Percentiles rank a stretch among this genome's conserved stretches.
Evolutionary conservation across 2,888 invertebrate genomes (phyloP).

Genomic region (Brachyptera risi): DNA sequence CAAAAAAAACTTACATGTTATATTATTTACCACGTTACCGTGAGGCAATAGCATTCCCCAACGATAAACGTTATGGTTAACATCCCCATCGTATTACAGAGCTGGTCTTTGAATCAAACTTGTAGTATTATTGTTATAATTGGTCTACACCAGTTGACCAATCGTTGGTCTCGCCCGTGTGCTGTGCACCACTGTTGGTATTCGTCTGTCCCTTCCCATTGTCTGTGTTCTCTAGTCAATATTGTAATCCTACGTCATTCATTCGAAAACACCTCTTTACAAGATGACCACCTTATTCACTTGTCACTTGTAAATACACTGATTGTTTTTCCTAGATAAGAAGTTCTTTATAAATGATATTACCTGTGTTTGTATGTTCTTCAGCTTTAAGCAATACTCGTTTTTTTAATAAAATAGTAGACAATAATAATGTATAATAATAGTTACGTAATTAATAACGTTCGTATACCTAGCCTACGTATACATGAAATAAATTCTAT

Average conservation of each 20-base stretch:
- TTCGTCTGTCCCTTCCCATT: slow-evolving; percentile 7
- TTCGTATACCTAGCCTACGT: not conserved
- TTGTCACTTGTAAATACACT: slow-evolving; percentile 25
- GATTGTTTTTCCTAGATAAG: too few species aligned
- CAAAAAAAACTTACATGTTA: too few species aligned
- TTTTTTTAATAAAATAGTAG: slow-evolving; percentile 25
- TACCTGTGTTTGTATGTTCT: slow-evolving; percentile 20
- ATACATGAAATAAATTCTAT: not conserved
- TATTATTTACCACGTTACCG: too few species aligned
- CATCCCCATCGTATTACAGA: too few species aligned
- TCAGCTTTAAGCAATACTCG: slow-evolving; percentile 14
- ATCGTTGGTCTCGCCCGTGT: slow-evolving; percentile 43
- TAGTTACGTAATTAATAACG: slow-evolving; percentile 21
- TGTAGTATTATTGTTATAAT: too few species aligned
- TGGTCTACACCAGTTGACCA: too few species aligned
- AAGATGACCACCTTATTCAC: slow-evolving; percentile 25
- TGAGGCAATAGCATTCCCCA: too few species aligned
- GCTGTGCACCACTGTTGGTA: slow-evolving; percentile 40
- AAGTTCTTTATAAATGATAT: too few species aligned
- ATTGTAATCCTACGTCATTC: slow-evolving; percentile 23
- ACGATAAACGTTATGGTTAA: too few species aligned
- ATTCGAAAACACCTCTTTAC: slow-evolving; percentile 23
- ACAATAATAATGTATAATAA: slow-evolving; percentile 28
- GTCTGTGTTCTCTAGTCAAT: slow-evolving; percentile 27
- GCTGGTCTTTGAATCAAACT: not conserved